phyloP scores from a whole-genome alignment of 2,888 invertebrate genomes.

The Keiferia lycopersicella region DNA sequence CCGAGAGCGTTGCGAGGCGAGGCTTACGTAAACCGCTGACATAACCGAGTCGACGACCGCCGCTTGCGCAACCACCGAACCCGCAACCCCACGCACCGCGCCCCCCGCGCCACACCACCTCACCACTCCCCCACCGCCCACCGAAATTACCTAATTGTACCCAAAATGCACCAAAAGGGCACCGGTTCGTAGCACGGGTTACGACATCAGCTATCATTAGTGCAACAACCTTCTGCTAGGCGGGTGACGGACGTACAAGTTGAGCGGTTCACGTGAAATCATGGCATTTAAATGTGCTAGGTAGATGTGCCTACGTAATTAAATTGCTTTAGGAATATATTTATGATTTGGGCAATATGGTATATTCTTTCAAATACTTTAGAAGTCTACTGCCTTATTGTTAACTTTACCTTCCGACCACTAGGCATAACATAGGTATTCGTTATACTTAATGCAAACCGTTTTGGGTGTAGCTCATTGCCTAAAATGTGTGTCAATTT shows the following conservation, averaged over 20 bases:
- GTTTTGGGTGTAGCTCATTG: conserved; percentile 7
- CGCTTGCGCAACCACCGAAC: conserved; percentile 75
- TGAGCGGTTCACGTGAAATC: conserved; percentile 47
- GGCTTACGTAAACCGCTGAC: conserved; percentile 78
- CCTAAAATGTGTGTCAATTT: conserved; percentile 41
- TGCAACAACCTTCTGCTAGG: conserved; percentile 70
- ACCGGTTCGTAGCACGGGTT: conserved; percentile 67
- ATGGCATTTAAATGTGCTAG: conserved; percentile 54
- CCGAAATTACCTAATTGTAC: conserved; percentile 75
- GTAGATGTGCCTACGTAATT: conserved; percentile 35
- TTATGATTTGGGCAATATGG: background rate
- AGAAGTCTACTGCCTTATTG: background rate
- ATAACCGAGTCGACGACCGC: conserved; percentile 80
- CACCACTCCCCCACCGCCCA: conserved; percentile 57
- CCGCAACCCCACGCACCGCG: conserved; percentile 73
- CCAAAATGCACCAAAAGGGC: conserved; percentile 76
- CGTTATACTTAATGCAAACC: background rate
- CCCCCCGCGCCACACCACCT: conserved; percentile 46
- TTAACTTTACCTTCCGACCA: background rate
- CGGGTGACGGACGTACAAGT: conserved; percentile 56
- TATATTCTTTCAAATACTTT: background rate
- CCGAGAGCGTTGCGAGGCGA: conserved; percentile 75
- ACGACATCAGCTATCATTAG: conserved; percentile 67
- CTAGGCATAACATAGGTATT: background rate
- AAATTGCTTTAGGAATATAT: conserved; percentile 31